A percentile compares a stretch with the other conserved stretches of the same genome.
Evolutionary conservation across 2,113 vertebrate genomes (phyloP).

Genomic region (Plestiodon gilberti): DNA sequence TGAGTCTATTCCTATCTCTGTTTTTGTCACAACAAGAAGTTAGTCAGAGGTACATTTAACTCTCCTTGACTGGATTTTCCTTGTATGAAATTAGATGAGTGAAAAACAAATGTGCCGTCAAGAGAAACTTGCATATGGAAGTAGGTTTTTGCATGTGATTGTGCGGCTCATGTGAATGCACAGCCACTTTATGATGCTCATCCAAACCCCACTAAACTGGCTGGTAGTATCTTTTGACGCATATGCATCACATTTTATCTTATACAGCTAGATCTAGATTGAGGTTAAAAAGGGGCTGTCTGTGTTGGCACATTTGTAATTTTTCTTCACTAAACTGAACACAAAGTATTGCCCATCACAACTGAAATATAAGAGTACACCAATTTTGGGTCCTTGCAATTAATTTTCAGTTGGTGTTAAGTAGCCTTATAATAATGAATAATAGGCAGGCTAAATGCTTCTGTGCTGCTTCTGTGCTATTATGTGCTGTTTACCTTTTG

Average conservation of each 20-base stretch:
- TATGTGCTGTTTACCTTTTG: neutral
- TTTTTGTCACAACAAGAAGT: neutral
- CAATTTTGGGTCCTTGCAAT: neutral
- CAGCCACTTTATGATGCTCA: neutral
- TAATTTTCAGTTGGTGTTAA: neutral
- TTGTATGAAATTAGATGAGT: conserved; percentile 33
- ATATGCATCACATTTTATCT: neutral
- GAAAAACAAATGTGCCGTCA: conserved; percentile 5
- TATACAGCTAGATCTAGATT: neutral
- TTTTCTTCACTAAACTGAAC: neutral
- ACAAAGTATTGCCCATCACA: conserved; percentile 3
- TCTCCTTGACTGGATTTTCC: neutral
- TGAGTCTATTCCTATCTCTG: neutral
- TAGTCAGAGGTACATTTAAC: neutral
- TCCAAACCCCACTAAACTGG: neutral
- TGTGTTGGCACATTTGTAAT: neutral
- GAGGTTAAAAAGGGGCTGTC: neutral
- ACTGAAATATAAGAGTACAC: neutral
- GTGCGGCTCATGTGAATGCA: neutral
- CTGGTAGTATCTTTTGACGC: neutral
- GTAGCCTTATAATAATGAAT: neutral
- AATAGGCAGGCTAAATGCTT: neutral
- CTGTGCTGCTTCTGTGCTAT: neutral
- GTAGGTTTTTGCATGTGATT: neutral
- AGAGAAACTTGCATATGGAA: neutral